A percentile compares a stretch with the other conserved stretches of the same genome.
phyloP scores from a whole-genome alignment of 1,140 invertebrate genomes.

The Caenorhabditis inopinata region DNA sequence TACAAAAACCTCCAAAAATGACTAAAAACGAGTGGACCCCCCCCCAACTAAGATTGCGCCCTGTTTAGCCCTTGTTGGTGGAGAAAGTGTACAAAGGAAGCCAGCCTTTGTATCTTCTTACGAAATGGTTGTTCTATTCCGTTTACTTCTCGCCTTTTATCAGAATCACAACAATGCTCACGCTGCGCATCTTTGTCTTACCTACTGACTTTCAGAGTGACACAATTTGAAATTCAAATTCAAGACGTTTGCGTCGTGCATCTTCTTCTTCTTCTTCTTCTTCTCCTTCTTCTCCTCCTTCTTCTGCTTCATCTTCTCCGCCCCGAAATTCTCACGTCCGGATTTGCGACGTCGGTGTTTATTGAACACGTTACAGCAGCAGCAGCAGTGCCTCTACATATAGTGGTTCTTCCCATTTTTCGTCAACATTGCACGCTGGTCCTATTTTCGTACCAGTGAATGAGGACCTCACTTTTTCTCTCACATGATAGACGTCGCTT shows the following conservation, averaged over 20 bases:
- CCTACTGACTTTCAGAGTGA: neutral
- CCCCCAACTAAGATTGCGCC: too few relatives aligned
- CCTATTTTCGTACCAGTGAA: neutral
- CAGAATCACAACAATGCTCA: conserved; percentile 22
- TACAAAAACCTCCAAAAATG: too few relatives aligned
- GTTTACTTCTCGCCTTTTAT: conserved; percentile 10
- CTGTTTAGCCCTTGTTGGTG: too few relatives aligned
- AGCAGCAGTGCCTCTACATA: neutral
- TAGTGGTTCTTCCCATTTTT: neutral
- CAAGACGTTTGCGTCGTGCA: neutral
- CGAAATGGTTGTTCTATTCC: neutral
- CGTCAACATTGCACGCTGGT: neutral
- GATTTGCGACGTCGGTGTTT: conserved; percentile 23
- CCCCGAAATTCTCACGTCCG: conserved; percentile 31
- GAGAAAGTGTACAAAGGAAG: too few relatives aligned
- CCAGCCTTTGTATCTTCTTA: neutral
- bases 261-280: too few relatives aligned
- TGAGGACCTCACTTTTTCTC: too few relatives aligned
- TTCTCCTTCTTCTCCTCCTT: too few relatives aligned
- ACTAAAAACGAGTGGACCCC: too few relatives aligned
- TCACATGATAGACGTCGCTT: too few relatives aligned
- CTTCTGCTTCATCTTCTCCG: neutral
- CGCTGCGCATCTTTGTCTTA: neutral
- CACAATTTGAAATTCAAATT: conserved; percentile 32
- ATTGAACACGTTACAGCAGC: conserved; percentile 21